phyloP scores from a whole-genome alignment of 2,797 vertebrate species.

The Anas bahamensis region DNA sequence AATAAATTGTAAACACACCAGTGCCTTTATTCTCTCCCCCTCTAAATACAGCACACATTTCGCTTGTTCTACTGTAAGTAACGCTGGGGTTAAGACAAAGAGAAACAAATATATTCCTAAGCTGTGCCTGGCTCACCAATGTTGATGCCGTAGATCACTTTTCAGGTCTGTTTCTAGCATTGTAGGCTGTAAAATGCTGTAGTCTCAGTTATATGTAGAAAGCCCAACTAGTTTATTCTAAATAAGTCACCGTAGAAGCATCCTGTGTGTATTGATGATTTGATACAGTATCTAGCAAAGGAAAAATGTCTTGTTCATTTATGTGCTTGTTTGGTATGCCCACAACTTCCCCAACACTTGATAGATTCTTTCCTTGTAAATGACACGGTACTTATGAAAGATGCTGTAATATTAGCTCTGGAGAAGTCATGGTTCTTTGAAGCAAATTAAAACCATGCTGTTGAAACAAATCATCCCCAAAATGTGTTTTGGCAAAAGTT shows the following conservation, averaged over 20 bases:
- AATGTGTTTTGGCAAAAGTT: background rate
- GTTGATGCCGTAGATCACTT: background rate
- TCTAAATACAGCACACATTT: background rate
- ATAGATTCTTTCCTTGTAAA: background rate
- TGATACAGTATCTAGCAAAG: background rate
- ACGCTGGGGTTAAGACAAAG: background rate
- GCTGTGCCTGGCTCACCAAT: background rate
- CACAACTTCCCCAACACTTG: background rate
- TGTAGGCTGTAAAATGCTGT: background rate
- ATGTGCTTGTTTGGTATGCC: background rate
- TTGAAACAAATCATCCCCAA: background rate
- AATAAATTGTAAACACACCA: background rate
- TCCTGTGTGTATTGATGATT: accelerated
- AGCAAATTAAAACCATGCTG: background rate
- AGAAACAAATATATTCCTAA: background rate
- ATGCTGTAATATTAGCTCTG: background rate
- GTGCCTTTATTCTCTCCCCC: background rate
- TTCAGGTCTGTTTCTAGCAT: background rate
- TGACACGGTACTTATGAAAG: background rate
- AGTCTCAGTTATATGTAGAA: background rate
- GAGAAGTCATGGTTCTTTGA: background rate
- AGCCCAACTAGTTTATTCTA: background rate
- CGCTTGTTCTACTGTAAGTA: background rate
- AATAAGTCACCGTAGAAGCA: background rate
- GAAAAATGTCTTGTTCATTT: background rate